These are phyloP conservation scores for Antheraea yamamai DNA, from an alignment of 2,888 invertebrate species.

Conservation along the genomic window DNA sequence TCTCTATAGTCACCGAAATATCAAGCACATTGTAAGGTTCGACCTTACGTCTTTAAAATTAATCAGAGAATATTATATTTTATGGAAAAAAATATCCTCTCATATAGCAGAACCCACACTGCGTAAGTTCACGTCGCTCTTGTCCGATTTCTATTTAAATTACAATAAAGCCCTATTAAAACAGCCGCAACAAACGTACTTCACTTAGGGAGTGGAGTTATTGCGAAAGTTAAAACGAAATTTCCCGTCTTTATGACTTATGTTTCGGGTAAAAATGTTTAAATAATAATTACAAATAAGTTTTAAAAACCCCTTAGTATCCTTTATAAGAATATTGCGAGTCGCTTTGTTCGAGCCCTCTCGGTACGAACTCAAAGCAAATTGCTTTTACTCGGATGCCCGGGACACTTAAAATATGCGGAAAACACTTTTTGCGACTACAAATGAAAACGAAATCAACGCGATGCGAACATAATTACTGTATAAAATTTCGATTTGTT, in stretches of 20 bases:
- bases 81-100: too few relatives aligned
- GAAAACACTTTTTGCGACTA: conserved; percentile 38
- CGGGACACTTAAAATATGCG: conserved; percentile 53
- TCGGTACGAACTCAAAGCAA: conserved; percentile 47
- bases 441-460: conserved; percentile 49
- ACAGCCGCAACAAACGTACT: neutral
- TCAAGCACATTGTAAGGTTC: too few relatives aligned
- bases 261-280: conserved; percentile 11
- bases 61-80: too few relatives aligned
- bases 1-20: too few relatives aligned
- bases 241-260: conserved; percentile 8
- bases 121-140: too few relatives aligned
- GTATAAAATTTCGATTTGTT: conserved; percentile 18
- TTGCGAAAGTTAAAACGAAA: conserved; percentile 7
- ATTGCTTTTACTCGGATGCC: conserved; percentile 47
- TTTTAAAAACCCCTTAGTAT: conserved; percentile 35
- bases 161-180: neutral
- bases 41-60: too few relatives aligned
- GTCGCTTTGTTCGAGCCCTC: conserved; percentile 36
- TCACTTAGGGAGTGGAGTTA: neutral
- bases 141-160: too few relatives aligned
- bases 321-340: conserved; percentile 41
- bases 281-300: conserved; percentile 30
- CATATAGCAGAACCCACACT: too few relatives aligned
- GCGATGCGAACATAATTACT: conserved; percentile 21